Evolutionary conservation across 1,140 invertebrate species (phyloP).

Genomic region (Hetaerina americana): DNA sequence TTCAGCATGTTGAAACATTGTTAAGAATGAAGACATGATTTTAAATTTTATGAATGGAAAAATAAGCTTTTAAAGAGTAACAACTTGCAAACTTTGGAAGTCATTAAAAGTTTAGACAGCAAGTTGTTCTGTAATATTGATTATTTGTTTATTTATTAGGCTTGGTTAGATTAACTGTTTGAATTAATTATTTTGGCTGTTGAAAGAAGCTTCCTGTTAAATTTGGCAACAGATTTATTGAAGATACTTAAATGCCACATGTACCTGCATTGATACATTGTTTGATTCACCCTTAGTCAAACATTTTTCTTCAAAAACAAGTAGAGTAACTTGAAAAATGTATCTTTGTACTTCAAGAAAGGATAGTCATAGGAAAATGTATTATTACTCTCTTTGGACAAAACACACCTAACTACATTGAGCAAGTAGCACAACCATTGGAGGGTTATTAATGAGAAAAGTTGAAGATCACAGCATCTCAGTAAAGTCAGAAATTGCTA

Average conservation of each 20-base stretch:
- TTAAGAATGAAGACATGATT: background rate
- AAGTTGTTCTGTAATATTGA: too few relatives aligned
- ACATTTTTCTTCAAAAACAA: too few relatives aligned
- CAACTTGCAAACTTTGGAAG: background rate
- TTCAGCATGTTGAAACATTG: background rate
- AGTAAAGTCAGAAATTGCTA: background rate
- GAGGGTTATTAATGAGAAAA: background rate
- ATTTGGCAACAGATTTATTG: too few relatives aligned
- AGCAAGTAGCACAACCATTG: background rate
- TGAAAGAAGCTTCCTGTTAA: too few relatives aligned
- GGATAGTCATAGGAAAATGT: background rate
- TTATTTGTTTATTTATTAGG: too few relatives aligned
- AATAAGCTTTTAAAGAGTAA: background rate
- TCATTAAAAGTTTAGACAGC: too few relatives aligned
- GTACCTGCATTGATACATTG: too few relatives aligned
- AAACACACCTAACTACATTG: background rate
- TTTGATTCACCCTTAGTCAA: too few relatives aligned
- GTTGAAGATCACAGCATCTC: background rate
- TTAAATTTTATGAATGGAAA: background rate
- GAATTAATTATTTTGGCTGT: too few relatives aligned
- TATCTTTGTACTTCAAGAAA: background rate
- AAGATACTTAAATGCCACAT: too few relatives aligned
- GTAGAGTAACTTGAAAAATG: too few relatives aligned
- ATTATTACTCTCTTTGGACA: background rate
- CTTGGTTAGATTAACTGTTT: too few relatives aligned